A percentile compares a stretch with the other conserved stretches of the same genome.
phyloP scores from a whole-genome alignment of 1,140 invertebrate genomes.

The Aporrectodea caliginosa region DNA sequence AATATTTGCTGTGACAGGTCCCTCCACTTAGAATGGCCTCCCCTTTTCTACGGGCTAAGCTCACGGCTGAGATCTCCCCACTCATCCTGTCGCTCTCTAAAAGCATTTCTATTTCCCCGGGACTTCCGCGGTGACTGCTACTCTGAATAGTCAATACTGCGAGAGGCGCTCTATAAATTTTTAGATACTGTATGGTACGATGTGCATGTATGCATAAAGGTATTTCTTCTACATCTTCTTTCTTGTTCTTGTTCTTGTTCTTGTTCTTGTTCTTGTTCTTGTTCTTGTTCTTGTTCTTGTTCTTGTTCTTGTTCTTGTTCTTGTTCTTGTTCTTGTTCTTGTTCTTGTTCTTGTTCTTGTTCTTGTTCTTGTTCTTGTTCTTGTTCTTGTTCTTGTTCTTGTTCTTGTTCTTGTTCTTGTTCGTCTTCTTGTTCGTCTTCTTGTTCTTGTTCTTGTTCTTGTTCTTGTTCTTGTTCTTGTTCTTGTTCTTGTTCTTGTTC shows the following conservation, averaged over 20 bases:
- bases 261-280: conserved; percentile 11
- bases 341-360: conserved; percentile 8
- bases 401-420: conserved; percentile 10
- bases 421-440: no score
- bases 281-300: conserved; percentile 11
- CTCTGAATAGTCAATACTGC: no score
- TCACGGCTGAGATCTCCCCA: no score
- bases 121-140: no score
- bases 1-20: no score
- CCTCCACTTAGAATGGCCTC: no score
- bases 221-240: background rate
- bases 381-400: conserved; percentile 11
- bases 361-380: conserved; percentile 11
- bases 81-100: no score
- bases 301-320: conserved; percentile 6
- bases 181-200: no score
- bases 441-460: conserved; percentile 2
- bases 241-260: conserved; percentile 11
- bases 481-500: background rate
- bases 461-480: conserved; percentile 3
- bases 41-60: no score
- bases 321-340: background rate
- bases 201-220: background rate
- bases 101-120: no score
- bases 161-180: no score